Evolutionary conservation across 2,797 vertebrate species (phyloP).

Genomic region (Alcedo quadribrachys): DNA sequence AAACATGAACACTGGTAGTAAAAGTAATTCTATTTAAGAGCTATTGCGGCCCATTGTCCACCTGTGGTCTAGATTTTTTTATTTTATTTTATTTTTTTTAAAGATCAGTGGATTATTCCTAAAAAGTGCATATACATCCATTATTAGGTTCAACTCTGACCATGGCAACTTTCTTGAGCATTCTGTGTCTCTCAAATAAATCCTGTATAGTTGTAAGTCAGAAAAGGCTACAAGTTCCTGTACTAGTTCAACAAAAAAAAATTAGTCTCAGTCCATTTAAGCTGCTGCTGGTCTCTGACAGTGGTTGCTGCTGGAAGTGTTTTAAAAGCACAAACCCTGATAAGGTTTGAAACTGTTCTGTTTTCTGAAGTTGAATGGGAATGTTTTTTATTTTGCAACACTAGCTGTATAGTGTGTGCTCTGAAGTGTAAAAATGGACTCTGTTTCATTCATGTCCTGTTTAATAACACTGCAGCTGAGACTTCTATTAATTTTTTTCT

Average conservation of each 20-base stretch:
- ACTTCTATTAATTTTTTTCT: background rate
- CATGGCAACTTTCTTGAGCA: background rate
- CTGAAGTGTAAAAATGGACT: background rate
- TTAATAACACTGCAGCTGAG: background rate
- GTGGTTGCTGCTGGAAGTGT: background rate
- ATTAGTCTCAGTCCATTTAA: background rate
- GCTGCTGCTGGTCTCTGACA: background rate
- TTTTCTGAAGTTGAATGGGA: background rate
- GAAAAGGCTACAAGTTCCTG: background rate
- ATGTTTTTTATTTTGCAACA: background rate
- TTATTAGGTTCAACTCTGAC: background rate
- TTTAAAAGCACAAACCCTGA: background rate
- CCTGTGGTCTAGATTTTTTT: background rate
- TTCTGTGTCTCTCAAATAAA: background rate
- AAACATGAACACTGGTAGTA: background rate
- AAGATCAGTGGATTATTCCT: background rate
- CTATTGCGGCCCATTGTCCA: background rate
- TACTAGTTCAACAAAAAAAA: background rate
- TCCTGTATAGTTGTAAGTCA: background rate
- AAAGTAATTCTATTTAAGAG: background rate
- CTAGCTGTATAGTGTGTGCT: background rate
- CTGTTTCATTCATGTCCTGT: background rate
- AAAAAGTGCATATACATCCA: background rate
- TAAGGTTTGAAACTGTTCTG: background rate
- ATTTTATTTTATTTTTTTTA: background rate